Base-by-base conservation (phyloP, 2,888 invertebrate genomes). In the Sepioteuthis lessoniana region DNA sequence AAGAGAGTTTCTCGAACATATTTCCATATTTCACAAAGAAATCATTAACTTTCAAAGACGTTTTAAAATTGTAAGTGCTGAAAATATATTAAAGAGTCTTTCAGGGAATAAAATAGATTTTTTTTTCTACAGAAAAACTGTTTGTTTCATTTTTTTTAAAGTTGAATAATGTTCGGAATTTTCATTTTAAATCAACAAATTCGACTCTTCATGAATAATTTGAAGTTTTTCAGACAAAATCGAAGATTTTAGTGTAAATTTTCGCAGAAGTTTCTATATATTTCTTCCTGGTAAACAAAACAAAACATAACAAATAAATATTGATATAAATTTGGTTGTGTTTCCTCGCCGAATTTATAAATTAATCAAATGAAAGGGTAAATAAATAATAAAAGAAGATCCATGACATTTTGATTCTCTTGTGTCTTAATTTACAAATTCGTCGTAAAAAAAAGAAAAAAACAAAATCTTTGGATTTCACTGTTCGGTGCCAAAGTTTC, bases 1-100 rank as follows among this genome's bases (percentile, higher is more conserved):
- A n/a, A 76, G 25, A 28, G 31, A 31, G 4, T n/a, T n/a, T 0
- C 35, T 13, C 1, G n/a, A 16, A n/a, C 0, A n/a, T n/a, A 0
- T 10, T n/a, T 76, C 76, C 35, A 16, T 13, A 76, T 35, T 76
- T 19, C 35, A 13, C 19, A n/a, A 76, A 76, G 13, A 76, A 76
- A 60, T 60, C 10, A 8, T 31, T 0, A 35, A 76, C n/a, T 5
- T 55, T 55, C 7, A n/a, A 76, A 76, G 31, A n/a, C 16, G 76
- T 16, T 21, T 13, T 42, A 7, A 42, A 42, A 42, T 42, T 42
- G 42, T 16, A 76, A 35, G 19, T 1, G n/a, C 35, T n/a, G n/a
- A 76, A 76, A 76, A n/a, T 76, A 21, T 55, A 25, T 21, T n/a
- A 16, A 76, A 13, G 16, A 76, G n/a, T 35, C n/a, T 35, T 35